A percentile compares a stretch with the other conserved stretches of the same genome.
Conservation (phyloP, 2,113 vertebrate genomes). For the Eublepharis macularius region DNA sequence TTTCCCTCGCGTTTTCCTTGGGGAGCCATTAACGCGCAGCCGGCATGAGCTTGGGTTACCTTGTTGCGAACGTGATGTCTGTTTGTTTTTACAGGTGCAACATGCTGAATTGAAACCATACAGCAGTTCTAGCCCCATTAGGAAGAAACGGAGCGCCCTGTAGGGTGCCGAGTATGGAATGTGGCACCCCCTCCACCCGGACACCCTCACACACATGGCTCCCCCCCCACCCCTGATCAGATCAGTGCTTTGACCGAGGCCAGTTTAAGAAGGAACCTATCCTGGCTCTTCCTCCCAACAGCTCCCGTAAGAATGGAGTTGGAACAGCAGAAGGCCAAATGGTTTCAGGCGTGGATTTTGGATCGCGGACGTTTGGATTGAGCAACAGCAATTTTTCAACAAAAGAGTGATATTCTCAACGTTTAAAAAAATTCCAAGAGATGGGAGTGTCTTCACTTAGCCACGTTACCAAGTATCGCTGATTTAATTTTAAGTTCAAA, state of each 20-base stretch:
- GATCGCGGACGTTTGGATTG: conserved; percentile 7
- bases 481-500: conserved; percentile 35
- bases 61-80: conserved; percentile 82
- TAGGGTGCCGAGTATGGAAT: conserved; percentile 49
- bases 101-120: conserved; percentile 82
- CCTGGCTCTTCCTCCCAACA: background rate
- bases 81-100: conserved; percentile 99
- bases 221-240: background rate
- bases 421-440: conserved; percentile 56
- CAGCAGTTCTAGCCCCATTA: conserved; percentile 80
- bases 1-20: conserved; percentile 78
- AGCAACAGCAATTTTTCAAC: conserved; percentile 47
- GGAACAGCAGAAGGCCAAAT: background rate
- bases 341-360: background rate
- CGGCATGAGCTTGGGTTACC: conserved; percentile 89
- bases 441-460: conserved; percentile 46
- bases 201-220: rapidly evolving
- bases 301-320: background rate
- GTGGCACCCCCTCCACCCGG: background rate
- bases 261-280: background rate
- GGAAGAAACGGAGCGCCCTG: conserved; percentile 82
- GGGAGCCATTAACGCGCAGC: conserved; percentile 91
- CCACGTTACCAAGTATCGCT: conserved; percentile 43
- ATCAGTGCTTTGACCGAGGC: conserved; percentile 10
- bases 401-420: conserved; percentile 53